phyloP scores from a whole-genome alignment of 2,888 invertebrate genomes.

The Gastracanthus pulcherrimus region DNA sequence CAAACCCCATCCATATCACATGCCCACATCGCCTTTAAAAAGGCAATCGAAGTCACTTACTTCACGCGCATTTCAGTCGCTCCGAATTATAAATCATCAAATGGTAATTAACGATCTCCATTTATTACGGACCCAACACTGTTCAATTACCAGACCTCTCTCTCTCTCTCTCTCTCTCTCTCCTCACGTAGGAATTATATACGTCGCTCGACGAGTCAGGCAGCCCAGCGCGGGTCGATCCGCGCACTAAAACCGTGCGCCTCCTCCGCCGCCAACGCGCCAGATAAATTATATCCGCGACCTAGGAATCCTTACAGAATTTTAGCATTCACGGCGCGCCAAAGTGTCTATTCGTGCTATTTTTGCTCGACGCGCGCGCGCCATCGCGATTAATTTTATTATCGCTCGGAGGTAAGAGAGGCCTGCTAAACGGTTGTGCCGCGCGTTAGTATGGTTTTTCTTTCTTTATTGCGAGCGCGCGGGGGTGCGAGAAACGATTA shows the following conservation, averaged over 20 bases:
- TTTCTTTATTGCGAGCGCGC: not conserved
- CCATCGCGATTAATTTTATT: constrained; percentile 31
- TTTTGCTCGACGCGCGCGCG: too few species aligned
- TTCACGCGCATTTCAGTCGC: too few species aligned
- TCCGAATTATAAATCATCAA: constrained; percentile 11
- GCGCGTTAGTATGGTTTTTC: not conserved
- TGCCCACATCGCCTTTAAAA: too few species aligned
- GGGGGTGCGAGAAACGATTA: not conserved
- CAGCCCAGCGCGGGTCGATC: constrained; percentile 1
- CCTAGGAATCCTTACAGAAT: constrained; percentile 28
- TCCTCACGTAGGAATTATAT: constrained; percentile 8
- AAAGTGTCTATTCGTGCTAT: too few species aligned
- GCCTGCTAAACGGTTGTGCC: not conserved
- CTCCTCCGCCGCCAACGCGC: not conserved
- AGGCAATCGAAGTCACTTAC: too few species aligned
- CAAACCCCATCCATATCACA: too few species aligned
- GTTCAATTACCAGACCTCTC: constrained; percentile 31
- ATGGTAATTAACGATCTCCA: constrained; percentile 34
- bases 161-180: too few species aligned
- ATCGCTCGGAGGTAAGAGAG: not conserved
- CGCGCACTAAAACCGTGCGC: too few species aligned
- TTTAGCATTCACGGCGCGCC: constrained; percentile 19
- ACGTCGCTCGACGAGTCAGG: not conserved
- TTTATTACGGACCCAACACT: constrained; percentile 11
- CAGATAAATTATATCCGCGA: constrained; percentile 37